Percentiles rank a stretch among this genome's conserved stretches.
phyloP scores from a whole-genome alignment of 1,140 invertebrate genomes.

The Neoseiulus cucumeris region DNA sequence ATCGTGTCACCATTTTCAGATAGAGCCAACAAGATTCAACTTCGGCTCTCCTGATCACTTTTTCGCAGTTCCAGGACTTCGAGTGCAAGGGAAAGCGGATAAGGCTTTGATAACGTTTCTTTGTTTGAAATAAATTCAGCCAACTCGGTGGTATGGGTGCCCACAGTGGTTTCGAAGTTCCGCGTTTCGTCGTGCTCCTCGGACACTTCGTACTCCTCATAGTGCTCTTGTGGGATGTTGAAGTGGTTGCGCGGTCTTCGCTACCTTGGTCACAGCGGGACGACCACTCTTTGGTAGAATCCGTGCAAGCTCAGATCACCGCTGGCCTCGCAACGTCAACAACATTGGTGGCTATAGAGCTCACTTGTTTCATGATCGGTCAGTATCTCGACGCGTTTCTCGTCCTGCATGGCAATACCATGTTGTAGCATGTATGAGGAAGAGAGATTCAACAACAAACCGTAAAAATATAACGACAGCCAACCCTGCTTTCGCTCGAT shows the following conservation, averaged over 20 bases:
- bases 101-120: not conserved
- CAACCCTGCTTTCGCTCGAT: not conserved
- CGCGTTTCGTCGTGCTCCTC: constrained; percentile 9
- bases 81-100: too few relatives aligned
- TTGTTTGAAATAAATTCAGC: not conserved
- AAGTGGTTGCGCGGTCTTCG: not conserved
- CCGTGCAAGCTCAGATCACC: not conserved
- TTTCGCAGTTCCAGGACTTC: too few relatives aligned
- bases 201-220: constrained; percentile 8
- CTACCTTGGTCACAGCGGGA: not conserved
- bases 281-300: not conserved
- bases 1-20: too few relatives aligned
- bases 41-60: too few relatives aligned
- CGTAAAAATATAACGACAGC: not conserved
- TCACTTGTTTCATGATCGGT: constrained; percentile 9
- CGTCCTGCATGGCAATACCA: not conserved
- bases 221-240: not conserved
- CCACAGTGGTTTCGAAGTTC: not conserved
- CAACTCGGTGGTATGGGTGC: not conserved
- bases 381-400: not conserved
- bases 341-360: not conserved
- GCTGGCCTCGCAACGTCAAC: not conserved
- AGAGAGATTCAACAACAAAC: not conserved
- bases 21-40: too few relatives aligned
- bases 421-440: not conserved